Conservation (phyloP, 1,140 invertebrate species). For the Sarcophaga bullata region DNA sequence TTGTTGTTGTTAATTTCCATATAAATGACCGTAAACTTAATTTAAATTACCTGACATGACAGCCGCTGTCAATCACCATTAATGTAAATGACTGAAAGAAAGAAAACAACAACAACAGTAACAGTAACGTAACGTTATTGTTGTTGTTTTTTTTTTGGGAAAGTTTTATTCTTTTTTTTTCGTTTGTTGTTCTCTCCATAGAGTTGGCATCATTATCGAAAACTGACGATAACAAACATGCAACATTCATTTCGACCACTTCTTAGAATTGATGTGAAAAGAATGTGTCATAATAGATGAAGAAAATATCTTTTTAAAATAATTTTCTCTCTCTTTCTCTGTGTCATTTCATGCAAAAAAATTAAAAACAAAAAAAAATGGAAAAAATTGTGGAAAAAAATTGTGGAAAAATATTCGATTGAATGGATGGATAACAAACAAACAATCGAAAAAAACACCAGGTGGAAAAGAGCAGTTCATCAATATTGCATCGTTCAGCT, state of each 20-base stretch:
- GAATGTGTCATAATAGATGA: not conserved
- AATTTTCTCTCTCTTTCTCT: not conserved
- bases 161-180: not conserved
- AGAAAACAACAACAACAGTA: not conserved
- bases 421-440: not conserved
- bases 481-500: slow-evolving; percentile 77
- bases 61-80: slow-evolving; percentile 13
- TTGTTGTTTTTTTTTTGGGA: no score
- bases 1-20: not conserved
- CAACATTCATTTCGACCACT: slow-evolving; percentile 14
- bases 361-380: no score
- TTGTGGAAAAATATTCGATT: no score
- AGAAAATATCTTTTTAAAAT: not conserved
- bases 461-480: slow-evolving; percentile 69
- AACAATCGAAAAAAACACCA: slow-evolving; percentile 43
- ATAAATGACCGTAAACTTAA: slow-evolving; percentile 12
- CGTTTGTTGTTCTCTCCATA: not conserved
- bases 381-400: no score
- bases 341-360: slow-evolving; percentile 5
- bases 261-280: not conserved
- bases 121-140: not conserved
- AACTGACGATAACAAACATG: not conserved
- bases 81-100: not conserved
- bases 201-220: no score
- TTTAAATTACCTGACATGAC: slow-evolving; percentile 21